These are phyloP conservation scores for Sciurus carolinensis DNA, from an alignment of 2,797 vertebrate species.

Conservation along the genomic window DNA sequence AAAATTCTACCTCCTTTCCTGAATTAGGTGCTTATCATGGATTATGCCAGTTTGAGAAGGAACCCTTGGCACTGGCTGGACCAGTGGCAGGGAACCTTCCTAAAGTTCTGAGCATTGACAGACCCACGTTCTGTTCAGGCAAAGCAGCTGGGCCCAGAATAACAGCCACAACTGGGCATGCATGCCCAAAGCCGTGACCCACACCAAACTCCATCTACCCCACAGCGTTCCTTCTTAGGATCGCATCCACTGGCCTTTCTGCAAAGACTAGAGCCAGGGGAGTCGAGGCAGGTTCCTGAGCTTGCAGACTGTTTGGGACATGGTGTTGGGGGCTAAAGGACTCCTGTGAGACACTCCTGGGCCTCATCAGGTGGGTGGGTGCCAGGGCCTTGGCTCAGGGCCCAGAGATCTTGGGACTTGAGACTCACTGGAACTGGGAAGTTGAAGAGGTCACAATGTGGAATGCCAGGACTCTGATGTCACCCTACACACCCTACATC, in stretches of 20 bases:
- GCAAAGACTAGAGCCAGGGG: neutral
- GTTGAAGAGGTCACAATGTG: slow-evolving; percentile 37
- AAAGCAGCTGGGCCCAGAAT: neutral
- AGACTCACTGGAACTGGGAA: slow-evolving; percentile 70
- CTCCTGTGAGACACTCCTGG: neutral
- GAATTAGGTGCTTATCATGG: neutral
- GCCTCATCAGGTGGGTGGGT: neutral
- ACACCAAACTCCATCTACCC: neutral
- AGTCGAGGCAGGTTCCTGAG: neutral
- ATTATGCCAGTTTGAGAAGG: too few relatives aligned
- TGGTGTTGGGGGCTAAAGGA: neutral
- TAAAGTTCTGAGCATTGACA: neutral
- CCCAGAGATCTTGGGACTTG: slow-evolving; percentile 56
- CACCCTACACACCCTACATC: neutral
- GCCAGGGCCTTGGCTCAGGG: neutral
- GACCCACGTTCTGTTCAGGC: neutral
- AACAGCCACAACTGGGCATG: neutral
- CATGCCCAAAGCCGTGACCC: neutral
- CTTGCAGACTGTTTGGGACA: neutral
- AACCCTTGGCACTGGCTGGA: neutral
- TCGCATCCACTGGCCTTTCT: neutral
- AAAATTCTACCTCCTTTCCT: neutral
- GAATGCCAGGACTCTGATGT: neutral
- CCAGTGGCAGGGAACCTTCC: neutral
- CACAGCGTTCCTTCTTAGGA: neutral